Evolutionary conservation across 2,113 vertebrate species (phyloP).

Genomic region (human): DNA sequence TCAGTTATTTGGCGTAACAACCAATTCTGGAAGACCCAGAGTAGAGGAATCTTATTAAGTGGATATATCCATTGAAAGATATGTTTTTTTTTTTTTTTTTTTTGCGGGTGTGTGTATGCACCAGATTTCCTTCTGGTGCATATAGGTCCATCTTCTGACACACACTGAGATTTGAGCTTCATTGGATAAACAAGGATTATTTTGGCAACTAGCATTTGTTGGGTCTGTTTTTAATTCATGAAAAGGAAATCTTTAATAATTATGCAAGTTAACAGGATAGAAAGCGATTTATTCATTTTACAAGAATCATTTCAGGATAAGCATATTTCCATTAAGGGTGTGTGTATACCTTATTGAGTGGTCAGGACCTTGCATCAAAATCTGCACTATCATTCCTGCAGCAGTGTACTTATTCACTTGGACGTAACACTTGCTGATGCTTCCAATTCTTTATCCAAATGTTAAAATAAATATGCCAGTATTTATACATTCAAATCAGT

Average conservation of each 20-base stretch:
- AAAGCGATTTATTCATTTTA: slow-evolving; percentile 9
- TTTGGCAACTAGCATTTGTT: background rate
- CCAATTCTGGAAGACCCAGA: background rate
- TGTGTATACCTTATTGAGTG: background rate
- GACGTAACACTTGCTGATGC: background rate
- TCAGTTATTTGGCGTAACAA: slow-evolving; percentile 4
- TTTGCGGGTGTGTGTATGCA: background rate
- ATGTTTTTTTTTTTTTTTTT: background rate
- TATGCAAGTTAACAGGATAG: background rate
- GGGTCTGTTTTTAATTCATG: background rate
- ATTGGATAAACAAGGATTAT: background rate
- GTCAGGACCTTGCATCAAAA: slow-evolving; percentile 26
- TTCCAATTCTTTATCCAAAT: slow-evolving; percentile 53
- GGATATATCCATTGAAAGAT: background rate
- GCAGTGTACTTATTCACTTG: slow-evolving; percentile 6
- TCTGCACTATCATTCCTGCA: slow-evolving; percentile 22
- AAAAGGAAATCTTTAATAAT: slow-evolving; percentile 13
- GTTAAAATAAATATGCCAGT: slow-evolving; percentile 43
- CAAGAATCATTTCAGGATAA: background rate
- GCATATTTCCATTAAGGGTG: background rate
- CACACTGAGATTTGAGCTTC: background rate
- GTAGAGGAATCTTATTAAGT: background rate
- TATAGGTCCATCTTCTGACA: background rate
- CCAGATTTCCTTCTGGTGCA: background rate
- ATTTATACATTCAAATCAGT: slow-evolving; percentile 54